Percentiles rank a stretch among this genome's conserved stretches.
Conservation (phyloP, 2,888 invertebrate species). For the Parthenolecanium corni region DNA sequence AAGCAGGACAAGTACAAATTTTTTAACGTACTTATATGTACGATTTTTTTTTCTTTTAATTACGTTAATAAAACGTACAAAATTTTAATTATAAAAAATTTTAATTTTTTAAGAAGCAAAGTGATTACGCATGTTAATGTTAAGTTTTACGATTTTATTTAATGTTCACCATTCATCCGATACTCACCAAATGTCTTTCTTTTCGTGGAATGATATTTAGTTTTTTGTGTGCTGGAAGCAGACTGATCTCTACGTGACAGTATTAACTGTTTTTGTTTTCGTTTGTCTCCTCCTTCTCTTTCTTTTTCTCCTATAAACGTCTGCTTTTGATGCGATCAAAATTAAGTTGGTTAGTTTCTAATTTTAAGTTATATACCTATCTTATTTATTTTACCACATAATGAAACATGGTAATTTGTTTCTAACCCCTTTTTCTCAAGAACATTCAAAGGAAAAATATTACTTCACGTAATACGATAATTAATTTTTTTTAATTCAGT, state of each 20-base stretch:
- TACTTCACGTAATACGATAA: no score
- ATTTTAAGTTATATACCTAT: slow-evolving; percentile 9
- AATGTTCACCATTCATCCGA: slow-evolving; percentile 18
- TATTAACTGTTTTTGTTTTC: slow-evolving; percentile 20
- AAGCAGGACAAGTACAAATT: slow-evolving; percentile 20
- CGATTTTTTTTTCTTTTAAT: neutral
- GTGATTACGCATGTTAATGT: slow-evolving; percentile 10
- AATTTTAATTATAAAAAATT: neutral
- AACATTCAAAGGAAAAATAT: no score
- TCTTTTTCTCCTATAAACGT: neutral
- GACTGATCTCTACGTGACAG: slow-evolving; percentile 23
- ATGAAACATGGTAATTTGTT: neutral
- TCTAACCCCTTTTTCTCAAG: no score
- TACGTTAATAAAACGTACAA: neutral
- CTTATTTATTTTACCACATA: slow-evolving; percentile 12
- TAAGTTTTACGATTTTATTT: slow-evolving; percentile 17
- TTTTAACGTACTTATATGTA: slow-evolving; percentile 6
- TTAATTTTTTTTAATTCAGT: no score
- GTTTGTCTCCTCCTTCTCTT: neutral
- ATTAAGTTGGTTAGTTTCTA: slow-evolving; percentile 10
- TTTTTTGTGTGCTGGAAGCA: slow-evolving; percentile 11
- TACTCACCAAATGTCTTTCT: slow-evolving; percentile 27
- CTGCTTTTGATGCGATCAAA: slow-evolving; percentile 22
- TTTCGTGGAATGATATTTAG: slow-evolving; percentile 21
- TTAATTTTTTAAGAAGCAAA: slow-evolving; percentile 10